These are phyloP conservation scores for Invenusta paracnida DNA, from an alignment of 2,888 invertebrate species.

Conservation along the genomic window DNA sequence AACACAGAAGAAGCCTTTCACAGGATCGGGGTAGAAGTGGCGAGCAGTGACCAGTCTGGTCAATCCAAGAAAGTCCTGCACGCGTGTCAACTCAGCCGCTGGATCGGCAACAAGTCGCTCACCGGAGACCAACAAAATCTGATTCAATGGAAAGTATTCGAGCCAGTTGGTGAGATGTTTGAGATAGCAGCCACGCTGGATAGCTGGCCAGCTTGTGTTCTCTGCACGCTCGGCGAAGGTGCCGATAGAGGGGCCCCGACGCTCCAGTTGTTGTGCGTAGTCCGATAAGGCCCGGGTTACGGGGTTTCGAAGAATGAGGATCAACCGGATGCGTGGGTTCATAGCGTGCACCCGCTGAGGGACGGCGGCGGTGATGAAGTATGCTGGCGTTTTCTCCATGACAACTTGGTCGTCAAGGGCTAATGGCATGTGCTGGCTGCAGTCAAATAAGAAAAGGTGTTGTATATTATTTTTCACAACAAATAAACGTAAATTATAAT, in stretches of 20 bases:
- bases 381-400: conserved; percentile 90
- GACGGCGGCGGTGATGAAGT: conserved; percentile 86
- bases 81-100: not conserved
- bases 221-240: not conserved
- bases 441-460: too few species aligned
- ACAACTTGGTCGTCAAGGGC: conserved; percentile 83
- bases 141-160: conserved; percentile 7
- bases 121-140: conserved; percentile 35
- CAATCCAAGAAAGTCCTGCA: conserved; percentile 27
- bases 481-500: too few species aligned
- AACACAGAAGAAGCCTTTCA: conserved; percentile 35
- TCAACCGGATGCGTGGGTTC: conserved; percentile 80
- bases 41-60: not conserved
- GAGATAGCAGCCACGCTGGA: not conserved
- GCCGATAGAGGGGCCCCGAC: conserved; percentile 46
- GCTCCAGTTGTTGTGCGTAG: conserved; percentile 79
- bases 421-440: too few species aligned
- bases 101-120: not conserved
- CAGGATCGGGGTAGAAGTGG: conserved; percentile 30
- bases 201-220: not conserved
- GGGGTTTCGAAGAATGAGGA: conserved; percentile 89
- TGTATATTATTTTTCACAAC: too few species aligned
- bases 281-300: conserved; percentile 88
- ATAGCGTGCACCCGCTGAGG: conserved; percentile 84
- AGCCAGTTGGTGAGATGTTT: conserved; percentile 38